A percentile compares a stretch with the other conserved stretches of the same genome.
Conservation (phyloP, 1,140 invertebrate genomes). For the Cyclina sinensis region DNA sequence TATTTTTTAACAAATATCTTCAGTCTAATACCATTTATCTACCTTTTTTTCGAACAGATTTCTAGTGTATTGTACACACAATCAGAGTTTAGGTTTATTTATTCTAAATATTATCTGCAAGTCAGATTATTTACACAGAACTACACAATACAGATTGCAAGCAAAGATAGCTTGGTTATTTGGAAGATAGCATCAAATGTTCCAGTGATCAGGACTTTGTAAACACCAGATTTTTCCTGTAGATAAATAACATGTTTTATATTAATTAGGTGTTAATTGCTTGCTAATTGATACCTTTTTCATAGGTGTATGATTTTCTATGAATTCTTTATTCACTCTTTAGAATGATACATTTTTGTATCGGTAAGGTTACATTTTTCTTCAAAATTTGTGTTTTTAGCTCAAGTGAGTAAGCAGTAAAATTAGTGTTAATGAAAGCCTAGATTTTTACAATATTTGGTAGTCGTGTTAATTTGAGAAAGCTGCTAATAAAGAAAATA, state of each 20-base stretch:
- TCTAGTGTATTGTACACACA: neutral
- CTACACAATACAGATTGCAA: neutral
- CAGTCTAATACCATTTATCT: too few relatives aligned
- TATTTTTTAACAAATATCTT: too few relatives aligned
- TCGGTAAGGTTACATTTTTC: too few relatives aligned
- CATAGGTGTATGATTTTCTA: neutral
- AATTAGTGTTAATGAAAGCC: too few relatives aligned
- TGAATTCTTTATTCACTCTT: too few relatives aligned
- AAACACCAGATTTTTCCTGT: neutral
- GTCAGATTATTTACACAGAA: neutral
- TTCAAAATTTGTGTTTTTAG: too few relatives aligned
- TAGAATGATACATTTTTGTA: too few relatives aligned
- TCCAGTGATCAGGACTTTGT: neutral
- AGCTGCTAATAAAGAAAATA: too few relatives aligned
- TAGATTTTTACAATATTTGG: too few relatives aligned
- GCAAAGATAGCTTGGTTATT: neutral
- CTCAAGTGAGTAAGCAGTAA: too few relatives aligned
- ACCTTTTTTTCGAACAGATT: neutral
- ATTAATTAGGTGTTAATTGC: conserved; percentile 24
- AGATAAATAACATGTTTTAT: neutral
- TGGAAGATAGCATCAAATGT: neutral
- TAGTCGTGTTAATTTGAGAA: too few relatives aligned
- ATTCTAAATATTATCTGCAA: neutral
- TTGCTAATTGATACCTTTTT: conserved; percentile 16
- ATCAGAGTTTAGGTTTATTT: neutral